Base-by-base conservation (phyloP, 2,888 invertebrate species). In the Dinocampus coccinellae region DNA sequence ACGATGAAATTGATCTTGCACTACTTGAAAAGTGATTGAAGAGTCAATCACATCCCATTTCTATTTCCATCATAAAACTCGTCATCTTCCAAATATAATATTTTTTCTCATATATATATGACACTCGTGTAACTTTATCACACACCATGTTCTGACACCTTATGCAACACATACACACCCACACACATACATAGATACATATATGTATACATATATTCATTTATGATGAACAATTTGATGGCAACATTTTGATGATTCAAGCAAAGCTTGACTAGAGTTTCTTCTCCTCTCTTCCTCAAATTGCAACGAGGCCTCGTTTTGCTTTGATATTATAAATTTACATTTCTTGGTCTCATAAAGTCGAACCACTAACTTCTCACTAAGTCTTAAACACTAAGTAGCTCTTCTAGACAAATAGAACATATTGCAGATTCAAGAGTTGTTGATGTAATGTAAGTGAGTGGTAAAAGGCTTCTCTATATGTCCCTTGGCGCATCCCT, bases 381-480 rank as follows among this genome's bases (percentile, higher is more conserved):
- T 74, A 75, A 75, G 76, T 75, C 69, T 73, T 71, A n/a, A n/a
- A 33, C 65, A 64, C 76, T 76, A 76, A 77, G 75, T 77, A 75
- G 73, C 74, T 58, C 69, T 76, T 68, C 77, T 74, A 58, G 36
- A 66, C 75, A 74, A 78, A 76, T 75, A 73, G 73, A 75, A 75
- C 79, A 75, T 76, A 73, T 70, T 76, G 73, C 63, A 55, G 75
- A 67, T 67, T 55, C 42, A 34, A 47, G 63, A 80, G 47, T 47
- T 13, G 80, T 79, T 80, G 78, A 79, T 79, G 80, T 82, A 80
- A 80, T 77, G 76, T 73, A 77, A 75, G 73, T 60, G 11, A 60
- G 7, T 73, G 70, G 70, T 76, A 66, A 73, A 75, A 74, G 74
- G 73, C n/a, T 29, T 55, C 60, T 24, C 20, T 34, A 16, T 67